Evolutionary conservation across 2,113 vertebrate genomes (phyloP).

Genomic region (Alosa alosa): DNA sequence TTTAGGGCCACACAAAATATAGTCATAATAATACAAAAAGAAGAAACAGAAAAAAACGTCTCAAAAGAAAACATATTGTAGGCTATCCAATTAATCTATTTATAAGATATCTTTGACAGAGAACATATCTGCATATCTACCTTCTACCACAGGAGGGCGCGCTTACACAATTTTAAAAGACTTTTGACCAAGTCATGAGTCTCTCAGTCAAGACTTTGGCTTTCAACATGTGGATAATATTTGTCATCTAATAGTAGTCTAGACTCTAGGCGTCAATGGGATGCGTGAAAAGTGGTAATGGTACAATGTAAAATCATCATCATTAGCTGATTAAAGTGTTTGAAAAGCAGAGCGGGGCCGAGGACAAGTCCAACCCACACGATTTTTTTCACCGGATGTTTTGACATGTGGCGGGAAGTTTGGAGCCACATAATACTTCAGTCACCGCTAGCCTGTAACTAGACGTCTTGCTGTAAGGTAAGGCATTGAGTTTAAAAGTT

Average conservation of each 20-base stretch:
- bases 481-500: not conserved
- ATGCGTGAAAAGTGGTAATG: not conserved
- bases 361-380: not conserved
- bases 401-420: conserved; percentile 9
- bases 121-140: too few relatives aligned
- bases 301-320: not conserved
- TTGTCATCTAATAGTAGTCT: not conserved
- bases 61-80: too few relatives aligned
- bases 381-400: not conserved
- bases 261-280: too few relatives aligned
- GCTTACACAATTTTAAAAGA: not conserved
- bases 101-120: too few relatives aligned
- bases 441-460: not conserved
- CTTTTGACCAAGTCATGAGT: not conserved
- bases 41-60: too few relatives aligned
- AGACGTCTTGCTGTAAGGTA: not conserved
- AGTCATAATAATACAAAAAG: too few relatives aligned
- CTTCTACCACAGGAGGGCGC: not conserved
- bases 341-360: not conserved
- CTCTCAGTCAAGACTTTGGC: not conserved
- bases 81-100: too few relatives aligned
- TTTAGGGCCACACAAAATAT: too few relatives aligned
- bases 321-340: too few relatives aligned
- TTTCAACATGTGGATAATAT: not conserved
- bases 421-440: not conserved